These are phyloP conservation scores for Pseudotriccus pelzelni DNA, from an alignment of 2,797 vertebrate species.

Conservation along the genomic window DNA sequence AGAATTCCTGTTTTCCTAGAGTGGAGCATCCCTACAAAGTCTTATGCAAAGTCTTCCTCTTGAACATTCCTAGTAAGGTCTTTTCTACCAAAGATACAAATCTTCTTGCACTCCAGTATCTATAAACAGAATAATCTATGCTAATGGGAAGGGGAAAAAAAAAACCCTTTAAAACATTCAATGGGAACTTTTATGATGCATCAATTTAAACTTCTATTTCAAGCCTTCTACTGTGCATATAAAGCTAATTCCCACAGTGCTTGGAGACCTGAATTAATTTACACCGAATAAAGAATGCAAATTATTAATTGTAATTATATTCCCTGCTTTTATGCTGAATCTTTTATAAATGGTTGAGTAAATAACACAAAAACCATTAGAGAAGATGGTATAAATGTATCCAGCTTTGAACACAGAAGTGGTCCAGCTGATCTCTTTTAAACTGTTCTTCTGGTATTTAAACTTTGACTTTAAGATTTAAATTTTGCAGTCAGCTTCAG, in stretches of 20 bases:
- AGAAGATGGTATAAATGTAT: neutral
- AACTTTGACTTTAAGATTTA: neutral
- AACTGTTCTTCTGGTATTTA: neutral
- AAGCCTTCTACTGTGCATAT: neutral
- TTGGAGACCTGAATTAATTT: slow-evolving; percentile 38
- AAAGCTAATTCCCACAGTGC: neutral
- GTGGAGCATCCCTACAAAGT: neutral
- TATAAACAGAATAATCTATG: neutral
- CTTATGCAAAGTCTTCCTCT: neutral
- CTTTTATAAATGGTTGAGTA: slow-evolving; percentile 5
- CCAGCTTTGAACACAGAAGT: neutral
- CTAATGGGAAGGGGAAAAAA: neutral
- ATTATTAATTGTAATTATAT: slow-evolving; percentile 2
- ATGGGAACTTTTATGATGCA: neutral
- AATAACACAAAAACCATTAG: neutral
- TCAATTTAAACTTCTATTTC: slow-evolving; percentile 6
- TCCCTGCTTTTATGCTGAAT: neutral
- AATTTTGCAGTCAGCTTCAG: neutral
- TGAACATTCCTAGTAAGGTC: neutral
- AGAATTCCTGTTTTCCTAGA: neutral
- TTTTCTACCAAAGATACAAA: neutral
- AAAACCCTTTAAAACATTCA: neutral
- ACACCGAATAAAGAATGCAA: neutral
- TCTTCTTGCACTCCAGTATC: neutral
- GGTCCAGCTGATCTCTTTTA: neutral